These are phyloP conservation scores for Danio jaintianensis DNA, from an alignment of 2,797 vertebrate genomes.

Conservation along the genomic window DNA sequence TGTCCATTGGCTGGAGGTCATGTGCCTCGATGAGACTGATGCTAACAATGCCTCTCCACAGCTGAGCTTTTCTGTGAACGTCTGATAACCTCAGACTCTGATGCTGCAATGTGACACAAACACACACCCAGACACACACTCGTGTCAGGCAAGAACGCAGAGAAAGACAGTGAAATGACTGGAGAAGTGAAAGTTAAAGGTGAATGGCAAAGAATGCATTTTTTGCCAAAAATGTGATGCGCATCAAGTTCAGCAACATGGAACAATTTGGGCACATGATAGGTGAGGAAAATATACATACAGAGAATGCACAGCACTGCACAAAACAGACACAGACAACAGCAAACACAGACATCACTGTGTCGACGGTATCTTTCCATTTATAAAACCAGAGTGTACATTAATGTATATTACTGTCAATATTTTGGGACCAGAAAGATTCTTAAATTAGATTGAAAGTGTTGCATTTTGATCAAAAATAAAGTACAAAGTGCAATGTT, in stretches of 20 bases:
- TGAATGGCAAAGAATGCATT: neutral
- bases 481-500: neutral
- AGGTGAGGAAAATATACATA: neutral
- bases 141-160: constrained; percentile 26
- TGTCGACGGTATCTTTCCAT: neutral
- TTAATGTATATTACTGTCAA: neutral
- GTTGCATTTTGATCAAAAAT: neutral
- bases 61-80: constrained; percentile 90
- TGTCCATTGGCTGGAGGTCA: constrained; percentile 92
- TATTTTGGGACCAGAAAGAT: neutral
- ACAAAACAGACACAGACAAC: constrained; percentile 11
- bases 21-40: constrained; percentile 92
- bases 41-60: constrained; percentile 97
- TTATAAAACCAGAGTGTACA: neutral
- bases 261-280: neutral
- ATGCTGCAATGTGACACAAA: constrained; percentile 79
- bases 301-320: constrained; percentile 1
- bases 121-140: constrained; percentile 53
- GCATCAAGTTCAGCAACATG: neutral
- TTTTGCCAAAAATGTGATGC: neutral
- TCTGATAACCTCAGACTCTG: constrained; percentile 94
- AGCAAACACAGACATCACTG: neutral
- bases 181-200: neutral
- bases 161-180: neutral
- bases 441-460: neutral